phyloP scores from a whole-genome alignment of 2,113 vertebrate species.

The Elaphurus davidianus region DNA sequence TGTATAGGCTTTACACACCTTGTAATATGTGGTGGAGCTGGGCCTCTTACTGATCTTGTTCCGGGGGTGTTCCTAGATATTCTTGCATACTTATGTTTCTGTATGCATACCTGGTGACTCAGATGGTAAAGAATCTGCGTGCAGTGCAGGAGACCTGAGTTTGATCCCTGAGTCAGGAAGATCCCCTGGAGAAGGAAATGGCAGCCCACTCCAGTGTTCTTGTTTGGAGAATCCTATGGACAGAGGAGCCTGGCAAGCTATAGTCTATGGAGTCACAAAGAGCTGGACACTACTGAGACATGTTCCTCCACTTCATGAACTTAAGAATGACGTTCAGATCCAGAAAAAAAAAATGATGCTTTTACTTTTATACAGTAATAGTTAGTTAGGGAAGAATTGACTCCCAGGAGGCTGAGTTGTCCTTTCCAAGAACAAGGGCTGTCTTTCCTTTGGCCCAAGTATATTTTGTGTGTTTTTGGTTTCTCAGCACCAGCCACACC shows the following conservation, averaged over 20 bases:
- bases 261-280: not conserved
- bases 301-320: not conserved
- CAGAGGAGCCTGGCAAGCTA: not conserved
- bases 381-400: not conserved
- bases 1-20: not conserved
- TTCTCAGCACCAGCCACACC: not conserved
- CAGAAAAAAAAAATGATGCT: not conserved
- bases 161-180: not conserved
- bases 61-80: not conserved
- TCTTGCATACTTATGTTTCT: not conserved
- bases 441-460: not conserved
- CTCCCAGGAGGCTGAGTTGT: not conserved
- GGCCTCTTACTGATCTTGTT: not conserved
- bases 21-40: not conserved
- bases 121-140: not conserved
- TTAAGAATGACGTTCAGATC: not conserved
- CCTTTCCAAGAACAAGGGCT: not conserved
- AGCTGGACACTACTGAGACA: not conserved
- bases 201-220: not conserved
- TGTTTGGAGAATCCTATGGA: not conserved
- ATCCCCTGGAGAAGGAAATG: not conserved
- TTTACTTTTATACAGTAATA: not conserved
- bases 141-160: not conserved
- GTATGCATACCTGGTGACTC: not conserved
- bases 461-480: not conserved